Conservation (phyloP, 1,140 invertebrate genomes). For the Atopsyche davidsoni region DNA sequence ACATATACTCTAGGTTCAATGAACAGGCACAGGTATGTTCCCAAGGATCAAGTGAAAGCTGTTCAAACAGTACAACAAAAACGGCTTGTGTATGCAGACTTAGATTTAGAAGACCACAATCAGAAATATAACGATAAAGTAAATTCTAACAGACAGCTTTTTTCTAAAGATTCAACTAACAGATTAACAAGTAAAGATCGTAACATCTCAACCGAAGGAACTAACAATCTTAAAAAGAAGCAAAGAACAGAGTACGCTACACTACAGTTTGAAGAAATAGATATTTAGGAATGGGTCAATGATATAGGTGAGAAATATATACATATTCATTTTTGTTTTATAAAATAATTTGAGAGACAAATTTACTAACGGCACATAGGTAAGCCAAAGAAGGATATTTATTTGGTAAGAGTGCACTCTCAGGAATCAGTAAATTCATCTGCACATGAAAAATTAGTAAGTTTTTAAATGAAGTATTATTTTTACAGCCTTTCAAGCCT, state of each 20-base stretch:
- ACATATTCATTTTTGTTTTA: too few relatives aligned
- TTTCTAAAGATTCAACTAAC: slow-evolving; percentile 44
- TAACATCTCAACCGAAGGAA: too few relatives aligned
- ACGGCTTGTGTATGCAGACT: slow-evolving; percentile 48
- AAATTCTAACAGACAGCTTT: slow-evolving; percentile 48
- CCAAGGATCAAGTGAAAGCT: slow-evolving; percentile 14
- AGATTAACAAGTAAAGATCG: slow-evolving; percentile 36
- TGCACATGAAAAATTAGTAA: too few relatives aligned
- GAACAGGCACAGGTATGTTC: slow-evolving; percentile 32
- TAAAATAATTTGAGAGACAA: too few relatives aligned
- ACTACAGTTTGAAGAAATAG: slow-evolving; percentile 74
- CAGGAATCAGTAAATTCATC: not conserved
- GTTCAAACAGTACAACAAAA: slow-evolving; percentile 33
- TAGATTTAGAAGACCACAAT: slow-evolving; percentile 49
- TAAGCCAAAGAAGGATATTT: not conserved
- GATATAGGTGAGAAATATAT: too few relatives aligned
- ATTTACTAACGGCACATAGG: too few relatives aligned
- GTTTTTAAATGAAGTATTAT: slow-evolving; percentile 7
- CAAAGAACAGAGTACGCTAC: slow-evolving; percentile 56
- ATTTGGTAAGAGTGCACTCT: not conserved
- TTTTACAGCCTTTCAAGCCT: slow-evolving; percentile 62
- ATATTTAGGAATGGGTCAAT: slow-evolving; percentile 58
- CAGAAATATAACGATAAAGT: slow-evolving; percentile 50
- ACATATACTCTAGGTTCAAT: slow-evolving; percentile 27
- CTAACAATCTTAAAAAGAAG: slow-evolving; percentile 31